Evolutionary conservation across 2,113 vertebrate genomes (phyloP).

Genomic region (Neoarius graeffei): DNA sequence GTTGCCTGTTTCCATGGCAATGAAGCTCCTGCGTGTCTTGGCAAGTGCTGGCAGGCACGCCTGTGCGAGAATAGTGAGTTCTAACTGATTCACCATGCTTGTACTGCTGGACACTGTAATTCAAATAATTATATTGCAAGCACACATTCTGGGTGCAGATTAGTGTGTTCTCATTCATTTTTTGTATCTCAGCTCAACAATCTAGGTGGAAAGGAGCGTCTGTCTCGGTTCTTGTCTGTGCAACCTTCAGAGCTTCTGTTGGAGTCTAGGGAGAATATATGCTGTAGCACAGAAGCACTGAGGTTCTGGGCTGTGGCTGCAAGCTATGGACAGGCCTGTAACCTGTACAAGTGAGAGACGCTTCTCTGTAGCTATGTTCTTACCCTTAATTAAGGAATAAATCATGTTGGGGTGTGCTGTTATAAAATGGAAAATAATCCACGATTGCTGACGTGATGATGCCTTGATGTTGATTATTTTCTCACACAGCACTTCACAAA

Average conservation of each 20-base stretch:
- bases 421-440: not conserved
- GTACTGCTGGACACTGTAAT: not conserved
- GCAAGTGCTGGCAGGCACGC: conserved; percentile 84
- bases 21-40: conserved; percentile 92
- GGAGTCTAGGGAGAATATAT: conserved; percentile 77
- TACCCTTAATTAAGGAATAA: not conserved
- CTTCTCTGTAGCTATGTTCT: not conserved
- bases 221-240: conserved; percentile 82
- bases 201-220: conserved; percentile 76
- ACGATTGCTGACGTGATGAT: not conserved
- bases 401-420: not conserved
- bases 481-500: not conserved
- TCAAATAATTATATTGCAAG: not conserved
- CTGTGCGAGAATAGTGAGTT: conserved; percentile 88
- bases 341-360: conserved; percentile 81
- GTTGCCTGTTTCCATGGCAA: conserved; percentile 78
- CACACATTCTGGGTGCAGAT: not conserved
- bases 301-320: conserved; percentile 88
- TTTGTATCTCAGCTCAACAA: conserved; percentile 72
- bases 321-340: conserved; percentile 84
- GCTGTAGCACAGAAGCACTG: conserved; percentile 81
- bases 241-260: conserved; percentile 82
- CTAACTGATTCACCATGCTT: not conserved
- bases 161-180: not conserved
- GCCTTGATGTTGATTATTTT: not conserved